These are phyloP conservation scores for Halcyon senegalensis DNA, from an alignment of 2,113 vertebrate genomes.

Conservation along the genomic window DNA sequence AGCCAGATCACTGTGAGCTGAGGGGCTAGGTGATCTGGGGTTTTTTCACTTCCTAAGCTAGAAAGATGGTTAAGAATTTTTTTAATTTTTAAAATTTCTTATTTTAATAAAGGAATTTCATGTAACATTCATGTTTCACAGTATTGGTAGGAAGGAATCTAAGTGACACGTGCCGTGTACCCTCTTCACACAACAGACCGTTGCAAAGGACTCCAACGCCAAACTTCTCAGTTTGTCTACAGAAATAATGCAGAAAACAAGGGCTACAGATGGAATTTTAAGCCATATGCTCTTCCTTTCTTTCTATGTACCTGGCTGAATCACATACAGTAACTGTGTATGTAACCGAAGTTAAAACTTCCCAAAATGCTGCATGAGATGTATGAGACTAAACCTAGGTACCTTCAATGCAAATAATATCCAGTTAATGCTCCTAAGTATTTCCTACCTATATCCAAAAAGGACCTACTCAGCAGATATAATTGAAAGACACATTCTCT, in stretches of 20 bases:
- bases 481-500: neutral
- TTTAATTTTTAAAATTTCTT: too few relatives aligned
- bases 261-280: neutral
- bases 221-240: neutral
- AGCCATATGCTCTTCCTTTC: neutral
- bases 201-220: neutral
- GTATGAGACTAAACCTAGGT: neutral
- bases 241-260: neutral
- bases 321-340: neutral
- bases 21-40: neutral
- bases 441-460: neutral
- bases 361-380: neutral
- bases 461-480: neutral
- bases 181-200: neutral
- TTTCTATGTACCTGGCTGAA: rapidly evolving
- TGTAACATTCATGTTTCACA: neutral
- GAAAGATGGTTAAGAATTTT: neutral
- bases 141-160: neutral
- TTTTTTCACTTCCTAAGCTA: neutral
- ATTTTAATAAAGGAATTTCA: neutral
- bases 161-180: neutral
- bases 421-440: neutral
- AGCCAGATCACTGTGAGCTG: neutral
- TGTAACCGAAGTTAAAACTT: neutral
- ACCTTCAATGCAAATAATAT: neutral